Evolutionary conservation across 2,113 vertebrate species (phyloP).

Genomic region (Nymphicus hollandicus): DNA sequence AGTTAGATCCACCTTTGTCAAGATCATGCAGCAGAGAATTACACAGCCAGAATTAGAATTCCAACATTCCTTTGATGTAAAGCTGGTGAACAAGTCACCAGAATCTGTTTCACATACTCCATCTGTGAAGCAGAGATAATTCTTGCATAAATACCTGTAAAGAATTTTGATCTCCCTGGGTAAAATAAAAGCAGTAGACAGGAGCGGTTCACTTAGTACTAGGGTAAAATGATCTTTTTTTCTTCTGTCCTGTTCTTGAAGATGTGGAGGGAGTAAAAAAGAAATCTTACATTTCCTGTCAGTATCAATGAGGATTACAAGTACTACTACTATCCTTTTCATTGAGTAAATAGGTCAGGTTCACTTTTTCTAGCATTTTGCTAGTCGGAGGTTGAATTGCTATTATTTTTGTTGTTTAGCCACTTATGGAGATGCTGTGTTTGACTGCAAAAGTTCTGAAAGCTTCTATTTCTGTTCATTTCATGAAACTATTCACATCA

Average conservation of each 20-base stretch:
- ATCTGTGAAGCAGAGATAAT: slow-evolving; percentile 16
- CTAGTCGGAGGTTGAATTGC: neutral
- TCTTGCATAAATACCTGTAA: slow-evolving; percentile 25
- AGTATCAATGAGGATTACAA: neutral
- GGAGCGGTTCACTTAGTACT: neutral
- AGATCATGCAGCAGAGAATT: neutral
- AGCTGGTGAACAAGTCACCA: slow-evolving; percentile 3
- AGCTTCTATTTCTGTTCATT: slow-evolving; percentile 20
- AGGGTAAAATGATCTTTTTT: neutral
- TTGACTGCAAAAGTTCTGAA: slow-evolving; percentile 5
- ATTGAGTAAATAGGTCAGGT: neutral
- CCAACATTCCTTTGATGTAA: neutral
- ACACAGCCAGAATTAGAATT: neutral
- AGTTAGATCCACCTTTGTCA: neutral
- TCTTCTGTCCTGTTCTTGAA: neutral
- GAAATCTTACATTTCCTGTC: neutral
- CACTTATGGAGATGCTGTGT: neutral
- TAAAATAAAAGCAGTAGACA: slow-evolving; percentile 9
- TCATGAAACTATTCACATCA: slow-evolving; percentile 1
- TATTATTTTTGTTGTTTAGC: neutral
- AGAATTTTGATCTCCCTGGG: slow-evolving; percentile 26
- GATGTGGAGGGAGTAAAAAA: neutral
- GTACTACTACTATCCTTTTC: neutral
- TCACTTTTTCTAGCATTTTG: neutral
- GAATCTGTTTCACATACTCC: slow-evolving; percentile 3